Percentiles rank a stretch among this genome's conserved stretches.
Evolutionary conservation across 2,888 invertebrate species (phyloP).

Genomic region (Tiphia femorata): DNA sequence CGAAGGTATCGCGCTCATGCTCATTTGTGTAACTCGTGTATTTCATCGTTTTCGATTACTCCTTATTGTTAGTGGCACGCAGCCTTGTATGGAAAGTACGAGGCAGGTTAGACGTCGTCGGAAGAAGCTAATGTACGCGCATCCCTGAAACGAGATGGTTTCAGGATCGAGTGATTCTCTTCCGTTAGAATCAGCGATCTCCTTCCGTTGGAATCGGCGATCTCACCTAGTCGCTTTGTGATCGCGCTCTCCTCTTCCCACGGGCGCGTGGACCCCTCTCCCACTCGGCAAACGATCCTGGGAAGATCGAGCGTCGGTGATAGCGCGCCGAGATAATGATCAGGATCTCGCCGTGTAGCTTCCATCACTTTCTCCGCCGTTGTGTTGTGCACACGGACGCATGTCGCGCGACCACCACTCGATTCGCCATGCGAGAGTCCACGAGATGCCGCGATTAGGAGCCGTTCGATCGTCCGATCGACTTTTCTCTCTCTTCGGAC

Average conservation of each 20-base stretch:
- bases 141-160: too few relatives aligned
- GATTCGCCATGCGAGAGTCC: too few relatives aligned
- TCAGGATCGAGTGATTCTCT: too few relatives aligned
- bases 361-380: slow-evolving; percentile 61
- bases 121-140: too few relatives aligned
- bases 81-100: too few relatives aligned
- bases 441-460: slow-evolving; percentile 17
- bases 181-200: too few relatives aligned
- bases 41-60: too few relatives aligned
- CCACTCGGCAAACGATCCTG: slow-evolving; percentile 46
- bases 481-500: slow-evolving; percentile 17
- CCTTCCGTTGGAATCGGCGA: slow-evolving; percentile 31
- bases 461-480: slow-evolving; percentile 7
- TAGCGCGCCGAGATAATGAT: slow-evolving; percentile 57
- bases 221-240: slow-evolving; percentile 25
- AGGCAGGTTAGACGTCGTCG: too few relatives aligned
- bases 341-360: slow-evolving; percentile 55
- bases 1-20: too few relatives aligned
- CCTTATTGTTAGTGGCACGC: too few relatives aligned
- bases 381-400: slow-evolving; percentile 16
- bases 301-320: slow-evolving; percentile 57
- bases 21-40: too few relatives aligned
- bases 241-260: slow-evolving; percentile 50
- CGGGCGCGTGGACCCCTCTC: slow-evolving; percentile 42
- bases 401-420: neutral